Evolutionary conservation across 2,797 vertebrate species (phyloP), one percentile per base, ranked within the genome.

Genomic region (Fundulus diaphanus): DNA sequence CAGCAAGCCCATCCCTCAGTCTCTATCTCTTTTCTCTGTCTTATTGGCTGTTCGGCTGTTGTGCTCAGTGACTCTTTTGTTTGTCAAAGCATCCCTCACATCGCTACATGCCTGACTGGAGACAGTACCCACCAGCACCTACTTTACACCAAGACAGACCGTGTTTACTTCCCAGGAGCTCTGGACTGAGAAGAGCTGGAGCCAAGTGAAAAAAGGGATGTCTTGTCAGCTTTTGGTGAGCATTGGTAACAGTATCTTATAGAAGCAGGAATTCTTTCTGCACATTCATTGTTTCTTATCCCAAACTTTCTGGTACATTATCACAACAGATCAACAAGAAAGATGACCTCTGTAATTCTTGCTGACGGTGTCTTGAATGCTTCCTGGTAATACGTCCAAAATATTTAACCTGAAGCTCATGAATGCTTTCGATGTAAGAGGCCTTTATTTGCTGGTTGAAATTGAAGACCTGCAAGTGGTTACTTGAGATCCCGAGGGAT

Each of bases 31-130:
- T 73, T 80, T 83, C 71, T 87, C 83, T 79, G 69, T 80, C 82
- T 73, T 84, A 82, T 86, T 90, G 88, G 87, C 92, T 84, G 84
- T 85, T 89, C 79, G 88, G 84, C 78, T 76, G 87, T 89, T 92
- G 85, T 92, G 85, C 85, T 92, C 92, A 92, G 89, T 94, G 84
- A 89, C 84, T 93, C 93, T 90, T 93, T 95, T 96, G 95, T 95
- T 88, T 56, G 80, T 80, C 78, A 87, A 85, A 90, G 90, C 84
- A 85, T 88, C 91, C 78, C 80, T 91, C 89, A 89, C 92, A 90
- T 78, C 80, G 89, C 90, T 86, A 81, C 86, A 87, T 90, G 92
- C 81, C 85, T 86, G 80, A 85, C 81, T 92, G 94, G 95, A 94
- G 95, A 96, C 91, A 81, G 93, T 87, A 90, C 93, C 90, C 89